Evolutionary conservation across 2,797 vertebrate species (phyloP).

Genomic region (Platalea minor): DNA sequence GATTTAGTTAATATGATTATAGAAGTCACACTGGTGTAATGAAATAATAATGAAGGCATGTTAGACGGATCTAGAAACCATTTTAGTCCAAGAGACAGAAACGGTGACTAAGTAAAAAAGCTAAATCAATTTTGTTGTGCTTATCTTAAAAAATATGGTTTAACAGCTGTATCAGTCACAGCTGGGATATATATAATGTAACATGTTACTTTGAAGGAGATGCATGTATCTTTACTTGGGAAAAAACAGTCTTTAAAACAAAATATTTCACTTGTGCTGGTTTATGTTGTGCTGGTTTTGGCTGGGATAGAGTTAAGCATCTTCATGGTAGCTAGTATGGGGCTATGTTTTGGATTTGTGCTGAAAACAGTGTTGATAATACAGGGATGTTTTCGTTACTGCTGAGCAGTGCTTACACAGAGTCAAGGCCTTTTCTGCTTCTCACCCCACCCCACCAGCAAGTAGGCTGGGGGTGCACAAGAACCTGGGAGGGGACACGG

Average conservation of each 20-base stretch:
- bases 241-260: not conserved
- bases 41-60: conserved; percentile 49
- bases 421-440: not conserved
- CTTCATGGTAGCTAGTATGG: not conserved
- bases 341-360: not conserved
- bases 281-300: not conserved
- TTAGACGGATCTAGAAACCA: not conserved
- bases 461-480: not conserved
- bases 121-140: not conserved
- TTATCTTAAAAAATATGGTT: not conserved
- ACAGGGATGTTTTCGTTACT: not conserved
- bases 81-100: not conserved
- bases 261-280: not conserved
- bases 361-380: not conserved
- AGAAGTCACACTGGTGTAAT: conserved; percentile 46
- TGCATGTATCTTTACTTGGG: not conserved
- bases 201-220: not conserved
- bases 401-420: not conserved
- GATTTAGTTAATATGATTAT: conserved; percentile 61
- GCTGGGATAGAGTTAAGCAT: not conserved
- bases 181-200: not conserved
- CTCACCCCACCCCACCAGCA: not conserved
- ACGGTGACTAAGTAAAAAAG: not conserved
- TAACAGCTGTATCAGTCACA: not conserved
- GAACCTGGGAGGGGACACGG: not conserved